Percentiles rank a stretch among this genome's conserved stretches.
Conservation (phyloP, 2,888 invertebrate species). For the Lasioglossum zephyrum region DNA sequence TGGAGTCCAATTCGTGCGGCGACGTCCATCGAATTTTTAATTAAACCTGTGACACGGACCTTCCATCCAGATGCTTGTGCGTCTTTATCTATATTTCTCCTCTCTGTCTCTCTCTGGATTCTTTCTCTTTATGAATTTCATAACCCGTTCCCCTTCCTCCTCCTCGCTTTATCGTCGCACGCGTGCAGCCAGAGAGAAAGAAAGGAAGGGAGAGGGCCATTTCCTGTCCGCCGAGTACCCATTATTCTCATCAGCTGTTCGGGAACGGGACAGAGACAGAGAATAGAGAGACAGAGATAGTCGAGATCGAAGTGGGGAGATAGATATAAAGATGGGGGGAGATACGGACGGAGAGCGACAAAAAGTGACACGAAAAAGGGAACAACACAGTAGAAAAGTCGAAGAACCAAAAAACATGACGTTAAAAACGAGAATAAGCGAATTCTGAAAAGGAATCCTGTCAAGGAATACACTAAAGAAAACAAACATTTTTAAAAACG, state of each 20-base stretch:
- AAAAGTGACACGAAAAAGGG: not conserved
- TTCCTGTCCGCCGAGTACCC: slow-evolving; percentile 61
- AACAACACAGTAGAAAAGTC: not conserved
- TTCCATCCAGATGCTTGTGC: not conserved
- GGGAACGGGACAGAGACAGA: slow-evolving; percentile 1
- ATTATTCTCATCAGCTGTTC: slow-evolving; percentile 67
- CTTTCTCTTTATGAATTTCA: slow-evolving; percentile 40
- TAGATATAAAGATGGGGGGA: not conserved
- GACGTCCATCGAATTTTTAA: slow-evolving; percentile 51
- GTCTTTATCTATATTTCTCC: not conserved
- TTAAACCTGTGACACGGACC: slow-evolving; percentile 18
- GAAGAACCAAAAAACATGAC: not conserved
- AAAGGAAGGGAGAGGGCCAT: slow-evolving; percentile 53
- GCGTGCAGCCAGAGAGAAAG: slow-evolving; percentile 25
- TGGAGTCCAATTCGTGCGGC: slow-evolving; percentile 15
- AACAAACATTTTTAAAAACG: not conserved
- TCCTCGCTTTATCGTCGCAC: slow-evolving; percentile 40
- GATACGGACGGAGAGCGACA: not conserved
- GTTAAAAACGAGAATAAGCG: not conserved
- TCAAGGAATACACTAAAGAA: not conserved
- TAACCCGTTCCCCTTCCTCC: slow-evolving; percentile 43
- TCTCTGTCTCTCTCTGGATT: not conserved
- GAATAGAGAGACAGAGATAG: not conserved
- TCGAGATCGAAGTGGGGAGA: not conserved
- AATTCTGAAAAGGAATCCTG: not conserved